Evolutionary conservation across 2,888 invertebrate species (phyloP).

Genomic region (Platycheirus rosarum): DNA sequence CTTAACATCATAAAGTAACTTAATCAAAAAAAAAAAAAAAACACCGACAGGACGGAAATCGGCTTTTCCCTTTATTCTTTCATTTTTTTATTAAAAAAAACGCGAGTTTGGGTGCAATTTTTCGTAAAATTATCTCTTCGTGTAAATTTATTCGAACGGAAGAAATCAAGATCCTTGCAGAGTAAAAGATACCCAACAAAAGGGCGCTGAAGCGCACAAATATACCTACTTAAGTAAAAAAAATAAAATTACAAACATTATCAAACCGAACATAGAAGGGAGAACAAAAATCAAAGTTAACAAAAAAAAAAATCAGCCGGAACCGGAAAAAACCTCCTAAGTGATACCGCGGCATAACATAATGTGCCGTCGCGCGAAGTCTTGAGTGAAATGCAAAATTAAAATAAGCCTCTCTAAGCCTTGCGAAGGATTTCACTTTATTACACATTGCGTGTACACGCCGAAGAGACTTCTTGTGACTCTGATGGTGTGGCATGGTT

Average conservation of each 20-base stretch:
- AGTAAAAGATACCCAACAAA: constrained; percentile 34
- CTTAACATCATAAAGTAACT: no score
- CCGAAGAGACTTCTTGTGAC: constrained; percentile 34
- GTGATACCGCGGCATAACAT: constrained; percentile 44
- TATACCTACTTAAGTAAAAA: constrained; percentile 29
- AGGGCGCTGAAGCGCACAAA: constrained; percentile 18
- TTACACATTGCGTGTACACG: constrained; percentile 53
- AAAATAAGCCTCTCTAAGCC: constrained; percentile 72
- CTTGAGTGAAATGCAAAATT: constrained; percentile 70
- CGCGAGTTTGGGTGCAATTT: constrained; percentile 52
- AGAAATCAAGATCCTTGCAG: constrained; percentile 48
- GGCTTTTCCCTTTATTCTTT: not conserved
- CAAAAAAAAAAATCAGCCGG: constrained; percentile 12
- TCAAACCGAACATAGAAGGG: constrained; percentile 1
- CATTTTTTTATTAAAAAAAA: not conserved
- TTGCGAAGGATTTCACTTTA: constrained; percentile 68
- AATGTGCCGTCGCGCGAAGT: constrained; percentile 30
- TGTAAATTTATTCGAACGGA: constrained; percentile 57
- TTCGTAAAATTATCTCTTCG: constrained; percentile 51
- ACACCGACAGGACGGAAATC: not conserved
- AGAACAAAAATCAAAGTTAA: constrained; percentile 13
- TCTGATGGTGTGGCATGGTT: constrained; percentile 22
- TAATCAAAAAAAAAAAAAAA: no score
- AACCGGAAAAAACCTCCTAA: constrained; percentile 34
- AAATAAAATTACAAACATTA: constrained; percentile 7